These are phyloP conservation scores for Chinchilla lanigera DNA, from an alignment of 2,113 vertebrate species.

Conservation along the genomic window DNA sequence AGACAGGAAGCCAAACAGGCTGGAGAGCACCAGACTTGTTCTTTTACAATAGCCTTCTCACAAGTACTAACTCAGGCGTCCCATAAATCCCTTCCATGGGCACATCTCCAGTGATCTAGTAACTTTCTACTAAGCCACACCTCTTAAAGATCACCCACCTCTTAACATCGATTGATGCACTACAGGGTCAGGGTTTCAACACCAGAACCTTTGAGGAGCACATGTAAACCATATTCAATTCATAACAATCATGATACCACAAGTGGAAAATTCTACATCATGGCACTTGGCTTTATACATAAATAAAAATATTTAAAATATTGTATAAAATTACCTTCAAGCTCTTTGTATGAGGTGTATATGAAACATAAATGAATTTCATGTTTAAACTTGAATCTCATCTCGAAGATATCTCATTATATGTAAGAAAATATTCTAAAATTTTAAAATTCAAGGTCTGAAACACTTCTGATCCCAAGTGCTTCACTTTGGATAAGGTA, in stretches of 20 bases:
- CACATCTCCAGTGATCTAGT: background rate
- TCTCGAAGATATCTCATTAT: background rate
- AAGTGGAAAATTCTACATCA: background rate
- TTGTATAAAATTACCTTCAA: background rate
- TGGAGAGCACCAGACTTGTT: background rate
- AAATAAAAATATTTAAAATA: background rate
- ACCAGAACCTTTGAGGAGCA: background rate
- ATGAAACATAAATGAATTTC: background rate
- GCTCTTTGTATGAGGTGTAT: background rate
- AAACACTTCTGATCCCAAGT: background rate
- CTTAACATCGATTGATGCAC: background rate
- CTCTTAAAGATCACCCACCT: background rate
- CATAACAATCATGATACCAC: background rate
- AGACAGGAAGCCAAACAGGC: background rate
- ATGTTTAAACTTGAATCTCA: background rate
- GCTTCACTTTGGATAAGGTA: background rate
- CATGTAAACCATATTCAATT: background rate
- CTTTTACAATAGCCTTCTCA: background rate
- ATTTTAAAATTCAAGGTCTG: background rate
- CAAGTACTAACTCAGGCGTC: background rate
- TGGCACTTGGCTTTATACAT: background rate
- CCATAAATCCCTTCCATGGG: background rate
- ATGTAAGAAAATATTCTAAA: background rate
- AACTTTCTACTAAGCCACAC: background rate
- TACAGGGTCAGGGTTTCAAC: background rate